Conservation (phyloP, 2,888 invertebrate species). For the Apodemia mormo region DNA sequence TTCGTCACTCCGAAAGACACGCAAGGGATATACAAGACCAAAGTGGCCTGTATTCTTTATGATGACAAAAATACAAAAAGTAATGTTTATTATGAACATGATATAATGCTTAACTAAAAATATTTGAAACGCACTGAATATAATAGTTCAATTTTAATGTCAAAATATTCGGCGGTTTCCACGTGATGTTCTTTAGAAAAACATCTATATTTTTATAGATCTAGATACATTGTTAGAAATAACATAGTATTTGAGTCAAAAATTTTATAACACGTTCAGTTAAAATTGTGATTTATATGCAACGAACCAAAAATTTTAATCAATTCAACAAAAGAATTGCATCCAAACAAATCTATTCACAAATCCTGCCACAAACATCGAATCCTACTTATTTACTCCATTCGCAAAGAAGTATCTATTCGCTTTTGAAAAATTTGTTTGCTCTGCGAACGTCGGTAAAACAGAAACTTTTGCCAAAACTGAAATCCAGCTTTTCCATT, state of each 20-base stretch:
- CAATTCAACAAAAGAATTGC: constrained; percentile 1
- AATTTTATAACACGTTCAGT: neutral
- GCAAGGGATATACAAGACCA: too few relatives aligned
- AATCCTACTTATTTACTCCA: constrained; percentile 15
- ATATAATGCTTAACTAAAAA: too few relatives aligned
- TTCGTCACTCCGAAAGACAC: too few relatives aligned
- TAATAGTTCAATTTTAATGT: too few relatives aligned
- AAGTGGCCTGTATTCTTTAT: too few relatives aligned
- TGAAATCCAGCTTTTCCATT: constrained; percentile 20
- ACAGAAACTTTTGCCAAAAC: constrained; percentile 20
- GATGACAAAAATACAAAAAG: too few relatives aligned
- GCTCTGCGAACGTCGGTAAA: constrained; percentile 15
- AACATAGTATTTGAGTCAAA: neutral
- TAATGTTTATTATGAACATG: too few relatives aligned
- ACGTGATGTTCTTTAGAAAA: too few relatives aligned
- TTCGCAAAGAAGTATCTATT: constrained; percentile 10
- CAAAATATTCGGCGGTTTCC: too few relatives aligned
- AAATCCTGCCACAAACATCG: constrained; percentile 17
- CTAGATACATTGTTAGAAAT: too few relatives aligned
- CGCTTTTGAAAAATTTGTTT: constrained; percentile 19
- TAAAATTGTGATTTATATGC: neutral
- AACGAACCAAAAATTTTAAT: neutral
- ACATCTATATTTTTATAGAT: too few relatives aligned
- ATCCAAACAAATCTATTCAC: constrained; percentile 8
- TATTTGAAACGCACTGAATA: too few relatives aligned